A percentile compares a stretch with the other conserved stretches of the same genome.
Conservation (phyloP, 2,113 vertebrate genomes). For the Mionectes macconnelli region DNA sequence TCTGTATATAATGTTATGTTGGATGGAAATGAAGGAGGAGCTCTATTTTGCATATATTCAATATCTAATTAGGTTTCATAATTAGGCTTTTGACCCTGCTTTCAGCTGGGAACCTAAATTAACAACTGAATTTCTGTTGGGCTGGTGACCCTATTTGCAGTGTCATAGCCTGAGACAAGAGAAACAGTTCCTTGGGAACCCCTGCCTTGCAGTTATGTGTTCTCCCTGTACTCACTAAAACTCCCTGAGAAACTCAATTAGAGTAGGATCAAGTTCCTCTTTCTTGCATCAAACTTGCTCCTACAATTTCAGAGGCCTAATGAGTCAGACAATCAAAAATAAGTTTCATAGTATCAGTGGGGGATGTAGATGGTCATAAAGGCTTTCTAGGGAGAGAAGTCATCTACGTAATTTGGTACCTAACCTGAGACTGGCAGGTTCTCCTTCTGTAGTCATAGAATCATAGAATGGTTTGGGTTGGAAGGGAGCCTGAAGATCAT, state of each 20-base stretch:
- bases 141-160: conserved; percentile 39
- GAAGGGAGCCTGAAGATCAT: not conserved
- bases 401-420: not conserved
- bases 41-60: conserved; percentile 22
- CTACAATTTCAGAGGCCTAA: not conserved
- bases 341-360: not conserved
- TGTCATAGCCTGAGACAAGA: conserved; percentile 19
- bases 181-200: not conserved
- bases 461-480: not conserved
- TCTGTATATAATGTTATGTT: not conserved
- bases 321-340: not conserved
- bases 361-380: not conserved
- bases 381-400: not conserved
- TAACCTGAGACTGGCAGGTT: not conserved
- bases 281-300: not conserved
- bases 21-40: conserved; percentile 27
- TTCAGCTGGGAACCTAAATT: conserved; percentile 50
- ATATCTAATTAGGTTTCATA: conserved; percentile 47
- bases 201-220: not conserved
- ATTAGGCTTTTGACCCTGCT: conserved; percentile 50
- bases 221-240: not conserved
- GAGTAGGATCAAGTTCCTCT: not conserved
- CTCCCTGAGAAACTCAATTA: not conserved
- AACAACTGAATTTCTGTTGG: conserved; percentile 46
- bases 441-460: not conserved